Base-by-base conservation (phyloP, 2,888 invertebrate species). In the Yponomeuta plumbellus region DNA sequence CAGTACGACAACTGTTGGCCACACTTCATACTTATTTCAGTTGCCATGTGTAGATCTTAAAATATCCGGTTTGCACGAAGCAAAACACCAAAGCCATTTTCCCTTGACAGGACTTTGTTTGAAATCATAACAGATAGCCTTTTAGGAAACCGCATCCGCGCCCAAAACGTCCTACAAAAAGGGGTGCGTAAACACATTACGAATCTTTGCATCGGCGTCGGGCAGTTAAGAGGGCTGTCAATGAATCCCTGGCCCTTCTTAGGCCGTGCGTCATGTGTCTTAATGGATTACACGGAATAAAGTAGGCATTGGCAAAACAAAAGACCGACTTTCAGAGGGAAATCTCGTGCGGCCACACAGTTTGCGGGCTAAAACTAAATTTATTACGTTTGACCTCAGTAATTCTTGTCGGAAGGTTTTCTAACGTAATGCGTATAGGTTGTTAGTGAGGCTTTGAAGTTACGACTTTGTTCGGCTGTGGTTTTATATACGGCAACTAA, bases 351-450 rank as follows among this genome's bases (percentile, higher is more conserved):
- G 80, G 88, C 88, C 23, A 52, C 88, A 86, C 85, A 87, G 85
- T 88, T 88, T 83, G 83, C 78, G 79, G 84, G 79, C 86, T 86
- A 84, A 88, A 90, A 88, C 86, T 86, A 89, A 89, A 89, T 90
- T 89, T 89, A 89, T 90, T 89, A 87, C 88, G 75, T 88, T 86
- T 88, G 87, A 87, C 88, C 89, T 89, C 86, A 86, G 88, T 87
- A 86, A 87, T 86, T 87, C 88, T 86, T 85, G 82, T 80, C 81
- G 80, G 81, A 17, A 85, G 86, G 86, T 86, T 86, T 86, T 85
- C 84, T 81, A 82, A 84, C 78, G 81, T 81, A 80, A 84, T 81
- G 81, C 80, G 80, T 85, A 82, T 83, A 84, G 84, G 80, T 80
- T 81, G 85, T 83, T 83, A 81, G 80, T 34, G 34, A 34, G 80